Percentiles rank a stretch among this genome's conserved stretches.
These are phyloP conservation scores for Centropyge bicolor DNA, from an alignment of 2,797 vertebrate species.

Conservation along the genomic window DNA sequence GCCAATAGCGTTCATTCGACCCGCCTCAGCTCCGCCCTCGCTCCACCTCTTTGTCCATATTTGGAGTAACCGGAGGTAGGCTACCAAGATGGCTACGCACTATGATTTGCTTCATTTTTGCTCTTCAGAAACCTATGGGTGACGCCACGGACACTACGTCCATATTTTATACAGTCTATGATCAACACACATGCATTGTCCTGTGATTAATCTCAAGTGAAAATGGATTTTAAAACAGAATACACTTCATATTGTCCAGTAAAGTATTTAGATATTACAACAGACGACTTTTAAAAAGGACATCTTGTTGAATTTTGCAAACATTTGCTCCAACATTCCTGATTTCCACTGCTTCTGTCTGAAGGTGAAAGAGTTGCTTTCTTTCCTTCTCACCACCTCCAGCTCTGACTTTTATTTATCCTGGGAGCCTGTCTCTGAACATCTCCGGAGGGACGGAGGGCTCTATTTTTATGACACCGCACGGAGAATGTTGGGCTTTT, in stretches of 20 bases:
- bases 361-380: neutral
- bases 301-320: neutral
- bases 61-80: too few relatives aligned
- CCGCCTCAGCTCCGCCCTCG: too few relatives aligned
- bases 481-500: constrained; percentile 26
- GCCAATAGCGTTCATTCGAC: too few relatives aligned
- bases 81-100: too few relatives aligned
- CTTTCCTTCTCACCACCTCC: neutral
- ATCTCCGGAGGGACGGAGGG: constrained; percentile 4
- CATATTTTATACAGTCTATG: too few relatives aligned
- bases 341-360: neutral
- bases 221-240: neutral
- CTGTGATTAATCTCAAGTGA: neutral
- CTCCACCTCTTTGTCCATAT: too few relatives aligned
- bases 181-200: neutral
- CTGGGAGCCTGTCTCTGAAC: constrained; percentile 19
- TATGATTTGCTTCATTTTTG: too few relatives aligned
- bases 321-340: neutral
- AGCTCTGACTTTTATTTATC: constrained; percentile 21
- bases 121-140: too few relatives aligned
- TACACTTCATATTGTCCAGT: neutral
- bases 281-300: neutral
- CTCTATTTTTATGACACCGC: constrained; percentile 48
- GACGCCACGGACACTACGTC: too few relatives aligned
- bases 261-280: neutral